Base-by-base conservation (phyloP, 2,113 vertebrate genomes). In the Bostrychus sinensis region DNA sequence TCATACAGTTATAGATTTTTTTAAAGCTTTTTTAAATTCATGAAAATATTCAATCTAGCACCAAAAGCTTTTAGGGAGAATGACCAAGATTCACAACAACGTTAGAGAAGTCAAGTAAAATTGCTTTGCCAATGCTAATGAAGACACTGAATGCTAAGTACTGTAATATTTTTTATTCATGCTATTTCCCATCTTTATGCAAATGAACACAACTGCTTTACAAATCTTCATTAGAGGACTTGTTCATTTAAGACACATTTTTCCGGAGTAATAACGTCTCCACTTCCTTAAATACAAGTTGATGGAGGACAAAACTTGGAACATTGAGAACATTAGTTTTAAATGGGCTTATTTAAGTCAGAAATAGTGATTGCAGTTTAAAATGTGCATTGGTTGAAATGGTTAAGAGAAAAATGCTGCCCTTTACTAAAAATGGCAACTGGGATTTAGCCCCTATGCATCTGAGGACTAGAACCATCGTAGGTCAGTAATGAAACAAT, bases 401-500 rank as follows among this genome's bases (percentile, higher is more conserved):
- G 6, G 13, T 28, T n/a, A 6, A 34, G 60, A 19, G 32, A 71
- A 22, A 55, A 37, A 51, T 30, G 3, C 39, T 17, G 53, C 59
- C 7, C 59, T 53, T 3, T 7, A 46, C 38, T 10, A 12, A 46
- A 22, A 30, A 4, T 0, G 13, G 34, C 55, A 39, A 34, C 60
- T 63, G 56, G 62, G 83, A 56, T 28, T 51, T 72, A 13, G 5
- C 0, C 17, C 42, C 39, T n/a, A 43, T 58, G 66, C 71, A 73
- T 56, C 54, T 36, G 69, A 62, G 19, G 55, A 75, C 57, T 20
- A 56, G 45, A 79, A 73, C 77, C 68, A 69, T 63, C 43, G 38
- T 42, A 69, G 60, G 62, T 60, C 58, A 55, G 56, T 75, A 86
- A 88, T 88, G 82, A 87, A 90, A 88, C 82, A 86, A 89, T 89